Evolutionary conservation across 1,140 invertebrate genomes (phyloP), one percentile per base, ranked within the genome.

Genomic region (Lepeophtheirus salmonis): DNA sequence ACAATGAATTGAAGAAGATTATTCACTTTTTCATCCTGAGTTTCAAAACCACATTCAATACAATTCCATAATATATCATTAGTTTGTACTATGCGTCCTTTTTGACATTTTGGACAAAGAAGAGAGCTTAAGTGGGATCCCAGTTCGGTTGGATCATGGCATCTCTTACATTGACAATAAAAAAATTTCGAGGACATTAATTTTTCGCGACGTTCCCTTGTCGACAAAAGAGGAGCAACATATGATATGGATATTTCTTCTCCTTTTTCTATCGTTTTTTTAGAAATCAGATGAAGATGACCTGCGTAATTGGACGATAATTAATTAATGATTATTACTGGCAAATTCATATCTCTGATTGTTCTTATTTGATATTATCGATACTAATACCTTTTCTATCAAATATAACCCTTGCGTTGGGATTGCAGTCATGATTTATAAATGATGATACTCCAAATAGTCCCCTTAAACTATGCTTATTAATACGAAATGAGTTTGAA

Each of bases 131-230:
- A 63, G 53, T 69, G 63, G 6, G 65, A 67, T 70, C 64, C 65
- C 23, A 65, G 54, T 50, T 67, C 67, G 12, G 66, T 65, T 3
- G 64, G 64, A 41, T 68, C 67, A 17, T 16, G 14, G 24, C 66
- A 67, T 10, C 66, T 56, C 1, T 10, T 25, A 21, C 66, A 68
- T 2, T 17, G 18, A 66, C 84, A 88, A 22, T 73, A 69, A 68
- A 88, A 88, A 67, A 81, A 77, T 74, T 86, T 87, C 1, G 81
- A 83, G 61, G 74, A 73, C 54, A 70, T 73, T 2, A 87, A 72
- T 66, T 83, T 78, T 17, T 77, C 70, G 50, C 80, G 72, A 56
- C 84, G 71, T 1, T 78, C 73, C 1, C 74, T 68, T 1, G 81
- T 86, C 10, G 79, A 80, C 82, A 82, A 85, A 3, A 86, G 68